Evolutionary conservation across 2,888 invertebrate genomes (phyloP), one percentile per base, ranked within the genome.

Genomic region (Disparrhopalites patrizii): DNA sequence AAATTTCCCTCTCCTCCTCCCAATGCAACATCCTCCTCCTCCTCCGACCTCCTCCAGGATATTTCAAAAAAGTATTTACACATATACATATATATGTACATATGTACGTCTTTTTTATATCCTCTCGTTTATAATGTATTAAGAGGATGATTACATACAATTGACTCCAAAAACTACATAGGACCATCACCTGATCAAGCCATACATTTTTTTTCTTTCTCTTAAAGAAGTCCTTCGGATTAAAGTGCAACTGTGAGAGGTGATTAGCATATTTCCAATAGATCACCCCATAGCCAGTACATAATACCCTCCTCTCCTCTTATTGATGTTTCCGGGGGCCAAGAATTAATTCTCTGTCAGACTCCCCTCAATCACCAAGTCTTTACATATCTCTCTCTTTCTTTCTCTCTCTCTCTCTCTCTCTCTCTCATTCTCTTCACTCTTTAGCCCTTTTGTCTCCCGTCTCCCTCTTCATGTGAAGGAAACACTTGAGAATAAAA

Each of bases 311-410:
- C n/a, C 15, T 25, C n/a, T 28, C 33, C 33, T 36, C 27, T 60
- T 60, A 36, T 23, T 60, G 62, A 68, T 68, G 69, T 71, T 71
- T 71, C 71, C 71, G 71, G 71, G 68, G 71, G 71, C 68, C 57
- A 64, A 57, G 65, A 70, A 72, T 72, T 70, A 72, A 70, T 72
- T 72, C 72, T 63, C 65, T 68, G 68, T 68, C 68, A 70, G 70
- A 64, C 65, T 60, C 60, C 67, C 56, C 61, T 68, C 68, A 57
- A 68, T 66, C 65, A 62, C 52, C 56, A 65, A 40, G n/a, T n/a
- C n/a, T n/a, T n/a, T n/a, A n/a, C n/a, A n/a, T n/a, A n/a, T n/a
- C n/a, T n/a, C n/a, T n/a, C n/a, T n/a, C n/a, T n/a, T n/a, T n/a
- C n/a, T n/a, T n/a, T n/a, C n/a, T n/a, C n/a, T n/a, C n/a, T n/a